Base-by-base conservation (phyloP, 53 echinoderm and acorn worm species). In the Crossaster papposus region DNA sequence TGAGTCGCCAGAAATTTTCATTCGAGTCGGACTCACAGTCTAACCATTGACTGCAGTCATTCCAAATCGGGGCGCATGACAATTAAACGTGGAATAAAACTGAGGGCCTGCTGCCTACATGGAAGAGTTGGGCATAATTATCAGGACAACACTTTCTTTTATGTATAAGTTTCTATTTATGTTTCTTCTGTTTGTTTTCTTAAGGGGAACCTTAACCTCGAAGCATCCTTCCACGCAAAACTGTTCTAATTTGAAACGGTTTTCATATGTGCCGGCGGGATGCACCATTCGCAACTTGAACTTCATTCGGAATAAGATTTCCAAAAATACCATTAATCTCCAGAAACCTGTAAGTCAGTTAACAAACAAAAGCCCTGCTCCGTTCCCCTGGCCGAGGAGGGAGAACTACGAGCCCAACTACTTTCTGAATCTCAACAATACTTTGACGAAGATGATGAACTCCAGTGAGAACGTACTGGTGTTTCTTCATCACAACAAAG, bases 401-500 rank as follows among this genome's bases (percentile, higher is more conserved):
- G 55, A 64, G 36, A 88, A 88, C 28, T 63, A 77, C 78, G 55
- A 36, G 63, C 64, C 77, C n/a, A 88, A 88, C 78, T 36, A 34
- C 88, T 78, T 77, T 78, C 70, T 88, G 36, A 88, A 32, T 38
- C 12, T 30, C 22, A 83, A 83, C 14, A n/a, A n/a, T 23, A 51
- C 14, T 44, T 9, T 12, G 26, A 78, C 7, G n/a, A 26, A 22
- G 78, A 44, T n/a, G 28, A 0, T 51, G 28, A 1, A 24, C 14
- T 1, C 18, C n/a, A 51, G 28, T 30, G 53, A 88, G 7, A 81
- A 86, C 22, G 88, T 82, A 0, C 80, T 96, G 36, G 89, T 95
- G 17, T 96, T 93, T 82, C 53, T 95, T n/a, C 96, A 96, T 70
- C 94, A 94, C 79, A 94, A 96, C 75, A 96, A 96, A 86, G 94